Evolutionary conservation across 37 sponge, comb jelly and placozoan genomes (phyloP).

Genomic region (Eunapius fragilis): DNA sequence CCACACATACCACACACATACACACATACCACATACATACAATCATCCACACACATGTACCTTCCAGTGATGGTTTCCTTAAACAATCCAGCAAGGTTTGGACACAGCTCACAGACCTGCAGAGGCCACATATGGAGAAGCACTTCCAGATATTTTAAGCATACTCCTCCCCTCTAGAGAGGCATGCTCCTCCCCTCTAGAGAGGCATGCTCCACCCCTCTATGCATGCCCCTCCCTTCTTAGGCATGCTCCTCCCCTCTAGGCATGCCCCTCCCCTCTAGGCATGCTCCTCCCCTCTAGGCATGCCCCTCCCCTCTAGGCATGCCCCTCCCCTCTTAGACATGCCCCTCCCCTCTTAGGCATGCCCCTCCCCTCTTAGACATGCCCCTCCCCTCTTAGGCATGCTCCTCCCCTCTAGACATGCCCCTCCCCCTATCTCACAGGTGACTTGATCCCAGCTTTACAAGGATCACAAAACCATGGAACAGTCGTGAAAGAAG

Average conservation of each 20-base stretch:
- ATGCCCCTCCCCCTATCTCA: background rate
- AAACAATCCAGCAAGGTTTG: constrained; percentile 65
- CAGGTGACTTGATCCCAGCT: constrained; percentile 39
- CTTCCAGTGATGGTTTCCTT: constrained; percentile 78
- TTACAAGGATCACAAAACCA: constrained; percentile 95
- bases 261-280: too few species aligned
- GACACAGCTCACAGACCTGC: constrained; percentile 84
- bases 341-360: too few species aligned
- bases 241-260: too few species aligned
- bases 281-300: background rate
- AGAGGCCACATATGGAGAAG: background rate
- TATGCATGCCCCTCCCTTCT: background rate
- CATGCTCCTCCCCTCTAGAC: background rate
- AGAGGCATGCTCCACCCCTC: background rate
- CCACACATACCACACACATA: background rate
- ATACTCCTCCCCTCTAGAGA: background rate
- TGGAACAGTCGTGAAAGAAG: constrained; percentile 66
- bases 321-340: background rate
- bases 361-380: too few species aligned
- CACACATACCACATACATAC: background rate
- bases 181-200: background rate
- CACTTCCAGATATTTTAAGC: background rate
- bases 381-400: background rate
- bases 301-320: background rate
- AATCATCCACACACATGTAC: constrained; percentile 20